Conservation (phyloP, 1,140 invertebrate species). For the Heliconius hermathena region DNA sequence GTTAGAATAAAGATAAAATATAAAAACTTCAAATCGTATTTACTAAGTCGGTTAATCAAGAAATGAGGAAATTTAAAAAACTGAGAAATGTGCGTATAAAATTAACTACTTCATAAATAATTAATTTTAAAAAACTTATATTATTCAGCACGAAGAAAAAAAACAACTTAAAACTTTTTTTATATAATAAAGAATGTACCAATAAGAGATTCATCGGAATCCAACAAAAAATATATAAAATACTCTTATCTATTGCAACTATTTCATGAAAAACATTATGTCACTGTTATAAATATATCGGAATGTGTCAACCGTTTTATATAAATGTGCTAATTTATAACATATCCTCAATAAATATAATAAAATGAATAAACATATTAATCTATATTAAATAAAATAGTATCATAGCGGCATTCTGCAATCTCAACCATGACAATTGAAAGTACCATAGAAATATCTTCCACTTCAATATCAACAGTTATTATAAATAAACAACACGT, state of each 20-base stretch:
- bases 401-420: neutral
- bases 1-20: neutral
- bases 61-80: too few species aligned
- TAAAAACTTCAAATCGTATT: neutral
- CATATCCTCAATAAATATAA: neutral
- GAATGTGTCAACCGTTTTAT: constrained; percentile 1
- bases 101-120: neutral
- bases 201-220: neutral
- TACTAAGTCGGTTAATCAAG: neutral
- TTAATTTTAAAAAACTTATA: neutral
- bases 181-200: neutral
- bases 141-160: neutral
- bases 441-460: constrained; percentile 8
- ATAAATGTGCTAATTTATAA: constrained; percentile 1
- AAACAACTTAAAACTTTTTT: neutral
- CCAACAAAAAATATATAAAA: neutral
- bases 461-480: constrained; percentile 12
- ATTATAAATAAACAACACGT: constrained; percentile 16
- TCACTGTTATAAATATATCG: constrained; percentile 13
- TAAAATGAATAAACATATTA: neutral
- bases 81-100: neutral
- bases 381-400: neutral
- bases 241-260: neutral
- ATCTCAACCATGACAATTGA: neutral
- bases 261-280: constrained; percentile 17